Percentiles rank a stretch among this genome's conserved stretches.
Evolutionary conservation across 2,113 vertebrate genomes (phyloP).

Genomic region (Indri indri): DNA sequence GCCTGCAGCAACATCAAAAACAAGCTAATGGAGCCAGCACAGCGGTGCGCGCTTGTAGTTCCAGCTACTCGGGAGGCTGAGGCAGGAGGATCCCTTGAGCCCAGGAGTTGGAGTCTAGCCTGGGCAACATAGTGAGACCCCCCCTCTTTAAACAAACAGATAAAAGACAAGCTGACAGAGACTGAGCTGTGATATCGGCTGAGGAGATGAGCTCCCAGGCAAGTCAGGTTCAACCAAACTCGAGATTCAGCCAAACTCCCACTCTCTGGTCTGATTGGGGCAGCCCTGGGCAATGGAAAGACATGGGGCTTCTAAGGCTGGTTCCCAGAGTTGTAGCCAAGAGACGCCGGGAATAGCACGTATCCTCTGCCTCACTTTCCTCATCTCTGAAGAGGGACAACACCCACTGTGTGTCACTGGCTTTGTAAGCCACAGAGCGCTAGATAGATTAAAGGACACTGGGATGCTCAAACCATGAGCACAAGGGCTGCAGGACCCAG

Average conservation of each 20-base stretch:
- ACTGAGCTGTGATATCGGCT: neutral
- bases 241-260: neutral
- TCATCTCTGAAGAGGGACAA: neutral
- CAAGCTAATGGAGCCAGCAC: no score
- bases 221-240: neutral
- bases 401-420: neutral
- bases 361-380: neutral
- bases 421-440: neutral
- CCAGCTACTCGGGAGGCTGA: no score
- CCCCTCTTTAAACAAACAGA: no score
- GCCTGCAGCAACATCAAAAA: neutral
- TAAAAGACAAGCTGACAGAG: neutral
- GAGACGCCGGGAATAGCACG: neutral
- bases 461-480: neutral
- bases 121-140: no score
- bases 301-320: neutral
- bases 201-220: neutral
- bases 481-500: neutral
- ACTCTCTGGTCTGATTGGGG: neutral
- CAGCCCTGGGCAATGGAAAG: neutral
- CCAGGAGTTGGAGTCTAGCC: no score
- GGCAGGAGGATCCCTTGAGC: no score
- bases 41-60: no score
- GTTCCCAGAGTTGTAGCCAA: fast-evolving
- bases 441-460: neutral